Evolutionary conservation across 2,888 invertebrate genomes (phyloP), one percentile per base, ranked within the genome.

Genomic region (Cyclophora punctaria): DNA sequence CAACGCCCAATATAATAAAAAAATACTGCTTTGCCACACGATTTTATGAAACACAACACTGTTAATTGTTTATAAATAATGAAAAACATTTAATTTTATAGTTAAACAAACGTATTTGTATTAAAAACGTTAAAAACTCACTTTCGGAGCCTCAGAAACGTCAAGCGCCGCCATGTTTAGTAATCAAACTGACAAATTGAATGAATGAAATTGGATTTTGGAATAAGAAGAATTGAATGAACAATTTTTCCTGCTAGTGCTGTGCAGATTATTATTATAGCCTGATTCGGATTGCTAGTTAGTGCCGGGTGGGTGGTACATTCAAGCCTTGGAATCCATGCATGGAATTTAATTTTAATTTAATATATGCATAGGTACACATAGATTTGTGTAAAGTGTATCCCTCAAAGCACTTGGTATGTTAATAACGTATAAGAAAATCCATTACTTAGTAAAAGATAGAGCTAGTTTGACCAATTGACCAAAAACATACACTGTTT

Each of bases 151-250:
- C 63, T 89, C 88, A 62, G 37, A 37, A 5, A 85, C 84, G 66
- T 89, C 89, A 59, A 89, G 84, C 65, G 91, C 90, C 80, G 91
- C 91, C 91, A 92, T 92, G 80, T 90, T 90, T 87, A 69, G 63
- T 76, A 37, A 20, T 20, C 20, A 20, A 20, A 20, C 20, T 20
- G 20, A 20, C 20, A 20, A 20, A 20, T 20, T 20, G 20, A 20
- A 20, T 20, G 20, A 20, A 20, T 20, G 20, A 20, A 20, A 20
- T 20, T 20, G 20, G 20, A 20, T 1, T 20, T 20, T 20, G 20
- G 20, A 20, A 20, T 20, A 20, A 1, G 20, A 20, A 20, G 20
- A 20, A 72, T 73, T 75, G 80, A 80, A 76, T 80, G 76, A 78
- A 69, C 75, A 63, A 67, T 58, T 51, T 44, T 44, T 34, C 33